Percentiles rank a stretch among this genome's conserved stretches.
These are phyloP conservation scores for Oryzaephilus surinamensis DNA, from an alignment of 1,140 invertebrate species.

Conservation along the genomic window DNA sequence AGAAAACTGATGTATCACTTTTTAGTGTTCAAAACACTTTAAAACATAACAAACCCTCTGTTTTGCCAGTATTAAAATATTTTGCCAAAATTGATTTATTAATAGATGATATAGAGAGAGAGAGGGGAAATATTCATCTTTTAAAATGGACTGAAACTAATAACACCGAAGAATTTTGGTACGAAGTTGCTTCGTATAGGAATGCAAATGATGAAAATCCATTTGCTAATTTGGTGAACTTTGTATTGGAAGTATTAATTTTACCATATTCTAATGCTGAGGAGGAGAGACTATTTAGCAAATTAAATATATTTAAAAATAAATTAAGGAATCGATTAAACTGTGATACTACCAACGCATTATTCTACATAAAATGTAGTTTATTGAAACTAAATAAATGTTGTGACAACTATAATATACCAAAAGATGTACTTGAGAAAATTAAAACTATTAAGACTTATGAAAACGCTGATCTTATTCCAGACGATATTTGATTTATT, in stretches of 20 bases:
- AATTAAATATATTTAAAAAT: conserved; percentile 12
- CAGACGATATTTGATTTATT: no score
- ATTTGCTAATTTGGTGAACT: conserved; percentile 23
- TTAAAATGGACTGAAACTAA: conserved; percentile 13
- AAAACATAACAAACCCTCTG: neutral
- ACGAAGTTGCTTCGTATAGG: conserved; percentile 22
- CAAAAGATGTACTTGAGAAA: neutral
- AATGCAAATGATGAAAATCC: conserved; percentile 25
- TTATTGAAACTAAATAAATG: neutral
- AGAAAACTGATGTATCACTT: neutral
- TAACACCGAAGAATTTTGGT: conserved; percentile 24
- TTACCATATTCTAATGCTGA: conserved; percentile 30
- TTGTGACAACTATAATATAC: conserved; percentile 1
- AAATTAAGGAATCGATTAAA: conserved; percentile 11
- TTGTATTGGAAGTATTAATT: conserved; percentile 19
- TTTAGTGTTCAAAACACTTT: neutral
- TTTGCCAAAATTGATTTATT: neutral
- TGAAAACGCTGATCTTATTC: neutral
- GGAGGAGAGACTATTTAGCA: conserved; percentile 11
- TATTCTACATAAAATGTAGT: conserved; percentile 3
- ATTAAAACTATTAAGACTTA: conserved; percentile 5
- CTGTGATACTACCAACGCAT: conserved; percentile 2
- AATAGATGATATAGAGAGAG: neutral
- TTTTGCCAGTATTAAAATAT: neutral
- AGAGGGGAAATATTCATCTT: conserved; percentile 3